phyloP scores from a whole-genome alignment of 2,113 vertebrate genomes.

The Alosa alosa region DNA sequence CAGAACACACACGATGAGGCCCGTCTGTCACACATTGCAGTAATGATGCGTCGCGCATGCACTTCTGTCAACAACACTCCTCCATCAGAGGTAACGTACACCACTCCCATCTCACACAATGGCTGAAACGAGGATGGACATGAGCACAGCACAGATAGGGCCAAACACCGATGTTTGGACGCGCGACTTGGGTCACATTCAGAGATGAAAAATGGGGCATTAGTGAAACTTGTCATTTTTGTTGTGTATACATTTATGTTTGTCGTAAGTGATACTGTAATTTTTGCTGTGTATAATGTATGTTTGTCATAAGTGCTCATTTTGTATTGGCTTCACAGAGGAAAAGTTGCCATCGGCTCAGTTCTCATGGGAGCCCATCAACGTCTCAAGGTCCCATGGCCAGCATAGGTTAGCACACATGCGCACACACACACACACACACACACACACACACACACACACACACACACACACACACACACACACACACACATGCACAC shows the following conservation, averaged over 20 bases:
- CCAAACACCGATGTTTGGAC: background rate
- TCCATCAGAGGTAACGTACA: background rate
- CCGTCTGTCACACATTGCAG: background rate
- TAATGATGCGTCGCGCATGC: background rate
- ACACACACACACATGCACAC: background rate
- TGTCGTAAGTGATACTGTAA: background rate
- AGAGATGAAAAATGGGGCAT: background rate
- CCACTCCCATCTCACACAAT: background rate
- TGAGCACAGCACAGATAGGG: background rate
- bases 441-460: background rate
- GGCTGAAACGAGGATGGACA: background rate
- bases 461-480: background rate
- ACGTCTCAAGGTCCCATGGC: constrained; percentile 73
- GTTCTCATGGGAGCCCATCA: constrained; percentile 82
- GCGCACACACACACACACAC: background rate
- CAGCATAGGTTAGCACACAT: constrained; percentile 75
- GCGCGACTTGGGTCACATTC: background rate
- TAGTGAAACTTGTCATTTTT: background rate
- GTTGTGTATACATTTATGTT: too few relatives aligned
- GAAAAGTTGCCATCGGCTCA: constrained; percentile 88
- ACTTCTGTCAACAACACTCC: background rate
- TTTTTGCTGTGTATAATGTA: background rate
- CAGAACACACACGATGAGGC: background rate
- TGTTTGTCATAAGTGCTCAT: background rate
- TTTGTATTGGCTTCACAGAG: constrained; percentile 70